Conservation (phyloP, 2,888 invertebrate species). For the Melieria crassipennis region DNA sequence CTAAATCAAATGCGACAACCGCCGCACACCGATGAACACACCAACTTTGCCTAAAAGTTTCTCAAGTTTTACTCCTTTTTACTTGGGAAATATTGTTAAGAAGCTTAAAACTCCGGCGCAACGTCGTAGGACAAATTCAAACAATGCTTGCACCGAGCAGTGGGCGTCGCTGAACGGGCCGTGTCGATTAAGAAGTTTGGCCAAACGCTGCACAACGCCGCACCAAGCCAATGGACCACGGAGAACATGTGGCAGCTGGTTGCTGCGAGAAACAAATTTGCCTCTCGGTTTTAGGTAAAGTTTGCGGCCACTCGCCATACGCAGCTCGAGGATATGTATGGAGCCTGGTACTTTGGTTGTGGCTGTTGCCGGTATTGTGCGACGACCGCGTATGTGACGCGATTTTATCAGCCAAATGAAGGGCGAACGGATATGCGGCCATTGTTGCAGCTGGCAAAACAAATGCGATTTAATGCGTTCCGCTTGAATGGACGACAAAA, state of each 20-base stretch:
- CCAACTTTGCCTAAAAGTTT: constrained; percentile 23
- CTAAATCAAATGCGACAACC: constrained; percentile 62
- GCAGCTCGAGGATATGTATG: no score
- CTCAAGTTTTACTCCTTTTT: background rate
- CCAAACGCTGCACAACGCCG: no score
- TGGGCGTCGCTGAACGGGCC: background rate
- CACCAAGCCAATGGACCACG: no score
- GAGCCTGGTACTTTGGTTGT: background rate
- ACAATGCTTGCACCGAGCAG: constrained; percentile 6
- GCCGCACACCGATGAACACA: constrained; percentile 23
- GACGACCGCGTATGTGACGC: constrained; percentile 30
- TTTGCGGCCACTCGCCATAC: no score
- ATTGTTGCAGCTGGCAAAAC: constrained; percentile 61
- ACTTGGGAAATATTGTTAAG: constrained; percentile 45
- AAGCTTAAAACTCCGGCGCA: constrained; percentile 56
- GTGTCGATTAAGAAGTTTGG: constrained; percentile 30
- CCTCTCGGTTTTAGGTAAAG: background rate
- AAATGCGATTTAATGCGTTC: constrained; percentile 61
- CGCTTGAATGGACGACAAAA: constrained; percentile 50
- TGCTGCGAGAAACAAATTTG: constrained; percentile 17
- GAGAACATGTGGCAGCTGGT: no score
- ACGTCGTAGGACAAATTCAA: constrained; percentile 45
- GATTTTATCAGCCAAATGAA: constrained; percentile 34
- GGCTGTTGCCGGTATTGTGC: background rate
- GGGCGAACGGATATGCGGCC: constrained; percentile 41